Percentiles rank a stretch among this genome's conserved stretches.
Evolutionary conservation across 1,140 invertebrate genomes (phyloP).

Genomic region (Planococcus citri): DNA sequence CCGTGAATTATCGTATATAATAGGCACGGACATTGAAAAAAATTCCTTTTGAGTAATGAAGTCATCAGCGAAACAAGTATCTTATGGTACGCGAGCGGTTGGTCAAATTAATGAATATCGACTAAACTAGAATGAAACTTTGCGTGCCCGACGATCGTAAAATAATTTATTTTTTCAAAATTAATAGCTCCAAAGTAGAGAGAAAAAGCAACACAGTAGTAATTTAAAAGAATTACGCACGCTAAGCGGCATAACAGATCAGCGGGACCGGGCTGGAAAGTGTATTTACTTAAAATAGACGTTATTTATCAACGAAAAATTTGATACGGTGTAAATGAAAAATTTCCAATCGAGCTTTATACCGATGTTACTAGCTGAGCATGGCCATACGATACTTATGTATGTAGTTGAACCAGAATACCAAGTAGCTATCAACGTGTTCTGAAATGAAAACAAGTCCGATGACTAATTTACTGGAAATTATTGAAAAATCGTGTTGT

Average conservation of each 20-base stretch:
- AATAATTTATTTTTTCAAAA: neutral
- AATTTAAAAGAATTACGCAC: slow-evolving; percentile 4
- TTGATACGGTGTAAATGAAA: neutral
- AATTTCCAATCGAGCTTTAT: neutral
- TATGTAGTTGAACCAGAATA: no score
- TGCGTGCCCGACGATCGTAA: neutral
- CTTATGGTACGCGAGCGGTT: neutral
- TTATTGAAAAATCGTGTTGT: no score
- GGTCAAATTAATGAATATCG: slow-evolving; percentile 2
- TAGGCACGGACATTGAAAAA: neutral
- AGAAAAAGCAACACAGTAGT: neutral
- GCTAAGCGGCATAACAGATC: neutral
- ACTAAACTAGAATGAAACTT: slow-evolving; percentile 7
- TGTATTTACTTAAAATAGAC: neutral
- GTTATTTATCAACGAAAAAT: neutral
- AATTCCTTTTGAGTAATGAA: neutral
- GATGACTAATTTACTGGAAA: no score
- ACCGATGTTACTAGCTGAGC: no score
- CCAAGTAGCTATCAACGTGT: no score
- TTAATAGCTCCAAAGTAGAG: neutral
- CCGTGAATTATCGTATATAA: neutral
- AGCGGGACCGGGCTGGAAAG: neutral
- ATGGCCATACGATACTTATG: no score
- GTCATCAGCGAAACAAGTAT: neutral
- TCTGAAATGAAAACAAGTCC: no score